Evolutionary conservation across 2,797 vertebrate genomes (phyloP).

Genomic region (Graptemys geographica): DNA sequence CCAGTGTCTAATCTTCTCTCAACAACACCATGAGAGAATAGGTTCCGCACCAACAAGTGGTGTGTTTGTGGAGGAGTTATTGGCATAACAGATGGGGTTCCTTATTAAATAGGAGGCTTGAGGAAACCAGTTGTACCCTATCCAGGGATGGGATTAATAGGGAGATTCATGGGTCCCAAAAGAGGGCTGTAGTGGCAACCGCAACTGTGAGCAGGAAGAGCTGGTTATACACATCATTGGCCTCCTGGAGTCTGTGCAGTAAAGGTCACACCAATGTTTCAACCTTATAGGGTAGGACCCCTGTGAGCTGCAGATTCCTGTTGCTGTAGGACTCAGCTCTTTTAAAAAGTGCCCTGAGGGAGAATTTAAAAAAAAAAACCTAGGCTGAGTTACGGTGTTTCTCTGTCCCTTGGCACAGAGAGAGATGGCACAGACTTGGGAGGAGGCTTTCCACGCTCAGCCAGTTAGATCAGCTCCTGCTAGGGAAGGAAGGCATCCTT

Average conservation of each 20-base stretch:
- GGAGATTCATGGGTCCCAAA: background rate
- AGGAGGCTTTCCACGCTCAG: background rate
- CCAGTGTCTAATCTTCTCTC: background rate
- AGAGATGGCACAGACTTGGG: background rate
- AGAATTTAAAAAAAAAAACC: background rate
- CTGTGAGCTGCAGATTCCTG: background rate
- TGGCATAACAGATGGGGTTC: background rate
- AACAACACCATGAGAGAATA: background rate
- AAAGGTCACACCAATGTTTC: background rate
- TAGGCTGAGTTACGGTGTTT: background rate
- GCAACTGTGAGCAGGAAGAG: background rate
- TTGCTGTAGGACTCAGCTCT: background rate
- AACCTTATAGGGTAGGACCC: background rate
- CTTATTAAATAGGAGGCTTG: background rate
- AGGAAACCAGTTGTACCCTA: background rate
- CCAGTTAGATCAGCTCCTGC: background rate
- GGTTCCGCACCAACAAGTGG: background rate
- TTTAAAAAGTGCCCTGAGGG: background rate
- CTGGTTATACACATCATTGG: background rate
- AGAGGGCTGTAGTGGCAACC: fast-evolving
- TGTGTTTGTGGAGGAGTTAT: background rate
- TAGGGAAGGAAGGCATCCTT: background rate
- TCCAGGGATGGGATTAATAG: background rate
- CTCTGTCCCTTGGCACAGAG: background rate
- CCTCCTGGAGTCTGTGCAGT: background rate